Conservation (phyloP, 2,888 invertebrate genomes). For the Microctonus brassicae region DNA sequence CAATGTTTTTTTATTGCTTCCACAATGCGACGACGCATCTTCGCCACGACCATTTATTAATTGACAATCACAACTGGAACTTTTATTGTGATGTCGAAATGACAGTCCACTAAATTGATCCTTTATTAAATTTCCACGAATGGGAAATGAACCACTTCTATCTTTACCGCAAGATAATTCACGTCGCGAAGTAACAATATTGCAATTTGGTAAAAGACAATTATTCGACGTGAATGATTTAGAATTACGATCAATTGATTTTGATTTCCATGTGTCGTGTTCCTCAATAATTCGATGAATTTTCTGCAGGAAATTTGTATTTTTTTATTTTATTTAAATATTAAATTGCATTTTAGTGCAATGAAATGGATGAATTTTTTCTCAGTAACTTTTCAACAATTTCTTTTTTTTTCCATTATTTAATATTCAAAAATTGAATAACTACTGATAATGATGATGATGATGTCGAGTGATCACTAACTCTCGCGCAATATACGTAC, state of each 20-base stretch:
- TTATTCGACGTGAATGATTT: not conserved
- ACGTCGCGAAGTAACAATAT: conserved; percentile 58
- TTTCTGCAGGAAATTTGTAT: conserved; percentile 20
- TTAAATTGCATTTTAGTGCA: not conserved
- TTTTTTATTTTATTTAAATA: not conserved
- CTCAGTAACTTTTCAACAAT: too few species aligned
- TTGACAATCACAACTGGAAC: conserved; percentile 33
- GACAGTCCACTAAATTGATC: not conserved
- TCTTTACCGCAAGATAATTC: conserved; percentile 47
- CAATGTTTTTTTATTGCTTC: conserved; percentile 6
- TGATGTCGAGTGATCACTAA: not conserved
- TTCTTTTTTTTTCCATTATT: not conserved
- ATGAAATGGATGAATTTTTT: not conserved
- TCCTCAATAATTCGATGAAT: conserved; percentile 27
- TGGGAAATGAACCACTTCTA: conserved; percentile 52
- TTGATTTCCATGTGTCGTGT: conserved; percentile 2
- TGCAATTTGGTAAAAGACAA: conserved; percentile 48
- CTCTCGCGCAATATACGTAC: conserved; percentile 27
- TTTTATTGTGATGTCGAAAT: conserved; percentile 16
- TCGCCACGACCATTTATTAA: conserved; percentile 33
- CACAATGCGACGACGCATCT: not conserved
- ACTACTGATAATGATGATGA: not conserved
- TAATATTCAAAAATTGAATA: not conserved
- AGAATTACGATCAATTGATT: not conserved
- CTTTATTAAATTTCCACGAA: conserved; percentile 50